Evolutionary conservation across 2,797 vertebrate genomes (phyloP).

Genomic region (Sebastes vulpes): DNA sequence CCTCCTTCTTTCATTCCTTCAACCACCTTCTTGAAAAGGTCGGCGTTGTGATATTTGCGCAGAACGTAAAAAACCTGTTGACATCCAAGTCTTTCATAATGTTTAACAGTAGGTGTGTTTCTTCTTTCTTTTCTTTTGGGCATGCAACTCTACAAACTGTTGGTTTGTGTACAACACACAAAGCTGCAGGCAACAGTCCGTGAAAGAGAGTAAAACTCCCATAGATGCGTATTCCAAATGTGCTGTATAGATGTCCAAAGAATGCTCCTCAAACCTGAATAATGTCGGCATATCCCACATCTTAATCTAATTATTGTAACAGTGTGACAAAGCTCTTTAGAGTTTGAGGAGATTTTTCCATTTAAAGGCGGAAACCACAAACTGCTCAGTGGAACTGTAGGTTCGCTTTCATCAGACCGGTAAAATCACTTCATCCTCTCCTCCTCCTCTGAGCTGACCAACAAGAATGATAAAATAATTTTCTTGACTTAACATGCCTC

Average conservation of each 20-base stretch:
- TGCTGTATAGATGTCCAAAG: not conserved
- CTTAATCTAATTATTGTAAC: not conserved
- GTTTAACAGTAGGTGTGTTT: too few species aligned
- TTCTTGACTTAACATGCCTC: not conserved
- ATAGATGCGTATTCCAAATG: not conserved
- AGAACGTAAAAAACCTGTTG: too few species aligned
- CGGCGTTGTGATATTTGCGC: too few species aligned
- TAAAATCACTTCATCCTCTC: not conserved
- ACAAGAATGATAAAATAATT: not conserved
- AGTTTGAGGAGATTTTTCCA: not conserved
- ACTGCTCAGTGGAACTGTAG: not conserved
- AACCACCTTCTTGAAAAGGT: too few species aligned
- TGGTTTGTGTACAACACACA: not conserved
- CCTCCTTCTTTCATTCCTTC: too few species aligned
- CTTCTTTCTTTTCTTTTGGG: too few species aligned
- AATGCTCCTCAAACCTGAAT: not conserved
- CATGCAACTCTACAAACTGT: not conserved
- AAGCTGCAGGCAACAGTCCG: rapidly evolving
- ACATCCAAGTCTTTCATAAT: too few species aligned
- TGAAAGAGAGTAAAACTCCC: not conserved
- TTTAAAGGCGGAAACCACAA: not conserved
- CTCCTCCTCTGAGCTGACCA: not conserved
- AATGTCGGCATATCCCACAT: not conserved
- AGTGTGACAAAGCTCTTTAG: not conserved
- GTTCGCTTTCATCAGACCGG: not conserved